Evolutionary conservation across 2,888 invertebrate species (phyloP).

Genomic region (Phyllotreta striolata): DNA sequence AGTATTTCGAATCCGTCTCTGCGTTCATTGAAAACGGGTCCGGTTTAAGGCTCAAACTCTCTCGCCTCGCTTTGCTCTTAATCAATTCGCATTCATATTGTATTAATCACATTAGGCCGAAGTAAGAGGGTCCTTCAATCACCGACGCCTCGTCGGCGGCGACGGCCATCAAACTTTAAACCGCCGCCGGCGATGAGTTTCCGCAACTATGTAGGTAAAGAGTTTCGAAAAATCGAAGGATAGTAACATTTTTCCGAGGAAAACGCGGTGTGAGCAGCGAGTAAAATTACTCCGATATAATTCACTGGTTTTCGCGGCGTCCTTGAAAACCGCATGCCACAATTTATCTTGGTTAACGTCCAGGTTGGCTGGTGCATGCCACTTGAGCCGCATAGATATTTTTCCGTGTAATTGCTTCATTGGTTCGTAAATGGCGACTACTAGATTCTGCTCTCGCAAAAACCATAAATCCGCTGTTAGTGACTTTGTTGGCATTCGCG

Average conservation of each 20-base stretch:
- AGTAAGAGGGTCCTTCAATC: conserved; percentile 49
- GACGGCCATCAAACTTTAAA: conserved; percentile 12
- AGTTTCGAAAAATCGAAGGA: too few species aligned
- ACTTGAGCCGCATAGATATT: conserved; percentile 26
- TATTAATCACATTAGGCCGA: conserved; percentile 56
- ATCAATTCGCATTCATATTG: conserved; percentile 56
- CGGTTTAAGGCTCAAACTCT: conserved; percentile 37
- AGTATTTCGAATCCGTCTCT: too few species aligned
- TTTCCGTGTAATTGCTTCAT: conserved; percentile 37
- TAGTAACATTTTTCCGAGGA: too few species aligned
- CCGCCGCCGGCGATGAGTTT: neutral
- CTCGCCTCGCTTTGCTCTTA: conserved; percentile 42
- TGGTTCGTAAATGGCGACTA: conserved; percentile 36
- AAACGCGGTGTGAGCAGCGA: neutral
- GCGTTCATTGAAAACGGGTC: conserved; percentile 33
- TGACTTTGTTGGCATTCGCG: conserved; percentile 39
- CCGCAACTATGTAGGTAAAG: too few species aligned
- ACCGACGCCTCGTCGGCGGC: conserved; percentile 18
- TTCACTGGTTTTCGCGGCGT: conserved; percentile 18
- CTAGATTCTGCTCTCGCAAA: conserved; percentile 36
- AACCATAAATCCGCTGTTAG: conserved; percentile 37
- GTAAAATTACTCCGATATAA: conserved; percentile 15
- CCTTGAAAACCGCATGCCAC: conserved; percentile 16
- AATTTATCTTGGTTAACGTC: conserved; percentile 28
- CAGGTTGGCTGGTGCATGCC: conserved; percentile 21